A percentile compares a stretch with the other conserved stretches of the same genome.
phyloP scores from a whole-genome alignment of 2,888 invertebrate genomes.

The Polietes domitor region DNA sequence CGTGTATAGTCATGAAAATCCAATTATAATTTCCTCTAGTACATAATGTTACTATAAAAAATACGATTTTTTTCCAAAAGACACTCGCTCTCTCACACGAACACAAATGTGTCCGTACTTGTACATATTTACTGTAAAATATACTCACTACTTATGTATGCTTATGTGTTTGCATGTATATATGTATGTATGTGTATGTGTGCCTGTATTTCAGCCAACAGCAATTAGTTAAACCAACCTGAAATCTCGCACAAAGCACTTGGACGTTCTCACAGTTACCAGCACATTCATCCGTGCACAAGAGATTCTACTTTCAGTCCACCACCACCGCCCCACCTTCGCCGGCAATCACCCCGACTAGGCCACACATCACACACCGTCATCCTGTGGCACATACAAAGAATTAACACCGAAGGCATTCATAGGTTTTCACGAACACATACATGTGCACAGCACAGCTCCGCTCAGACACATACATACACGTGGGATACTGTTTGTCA shows the following conservation, averaged over 20 bases:
- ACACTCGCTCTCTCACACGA: constrained; percentile 12
- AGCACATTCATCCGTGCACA: background rate
- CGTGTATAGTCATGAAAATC: constrained; percentile 36
- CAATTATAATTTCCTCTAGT: constrained; percentile 42
- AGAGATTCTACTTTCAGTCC: background rate
- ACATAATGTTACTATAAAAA: constrained; percentile 19
- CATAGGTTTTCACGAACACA: constrained; percentile 25
- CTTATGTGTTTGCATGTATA: background rate
- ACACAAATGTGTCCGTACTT: constrained; percentile 5
- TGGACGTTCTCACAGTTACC: constrained; percentile 21
- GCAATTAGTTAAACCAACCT: constrained; percentile 38
- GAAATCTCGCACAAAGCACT: constrained; percentile 36
- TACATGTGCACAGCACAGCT: background rate
- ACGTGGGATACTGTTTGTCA: constrained; percentile 5
- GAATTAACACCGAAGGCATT: constrained; percentile 29
- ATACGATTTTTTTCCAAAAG: constrained; percentile 21
- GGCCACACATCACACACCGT: background rate
- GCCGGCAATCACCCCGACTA: constrained; percentile 26
- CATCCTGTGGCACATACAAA: constrained; percentile 7
- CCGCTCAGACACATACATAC: background rate
- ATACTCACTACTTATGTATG: background rate
- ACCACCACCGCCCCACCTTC: background rate
- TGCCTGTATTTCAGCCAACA: background rate
- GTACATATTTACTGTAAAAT: constrained; percentile 2
- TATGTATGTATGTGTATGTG: background rate